These are phyloP conservation scores for Lacerta bilineata DNA, from an alignment of 2,797 vertebrate genomes.

Conservation along the genomic window DNA sequence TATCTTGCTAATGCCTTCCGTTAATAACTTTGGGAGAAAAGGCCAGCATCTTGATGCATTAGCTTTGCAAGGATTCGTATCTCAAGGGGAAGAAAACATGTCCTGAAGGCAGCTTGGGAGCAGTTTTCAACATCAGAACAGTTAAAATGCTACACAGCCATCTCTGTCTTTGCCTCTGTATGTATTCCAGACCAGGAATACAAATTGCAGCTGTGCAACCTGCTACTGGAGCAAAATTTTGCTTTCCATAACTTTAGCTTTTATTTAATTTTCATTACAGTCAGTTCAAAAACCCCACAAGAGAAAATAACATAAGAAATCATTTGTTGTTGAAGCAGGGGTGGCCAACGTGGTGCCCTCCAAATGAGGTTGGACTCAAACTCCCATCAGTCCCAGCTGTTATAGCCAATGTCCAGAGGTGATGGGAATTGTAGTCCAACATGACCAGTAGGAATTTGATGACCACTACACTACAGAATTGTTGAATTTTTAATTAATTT, in stretches of 20 bases:
- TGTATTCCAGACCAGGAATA: background rate
- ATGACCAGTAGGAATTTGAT: no score
- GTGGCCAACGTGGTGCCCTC: no score
- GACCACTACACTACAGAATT: no score
- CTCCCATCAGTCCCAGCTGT: no score
- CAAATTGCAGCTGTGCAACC: background rate
- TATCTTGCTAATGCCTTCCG: background rate
- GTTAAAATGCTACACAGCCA: background rate
- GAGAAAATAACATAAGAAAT: background rate
- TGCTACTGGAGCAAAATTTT: background rate
- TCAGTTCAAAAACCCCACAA: background rate
- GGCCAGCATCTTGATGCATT: background rate
- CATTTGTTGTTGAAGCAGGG: no score
- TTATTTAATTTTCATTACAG: background rate
- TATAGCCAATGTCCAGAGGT: no score
- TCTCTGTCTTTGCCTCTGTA: background rate
- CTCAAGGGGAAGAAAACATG: background rate
- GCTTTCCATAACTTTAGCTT: no score
- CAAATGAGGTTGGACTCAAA: no score
- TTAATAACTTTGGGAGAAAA: background rate
- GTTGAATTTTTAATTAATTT: no score
- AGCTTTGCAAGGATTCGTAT: slow-evolving; percentile 25
- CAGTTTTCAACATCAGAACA: slow-evolving; percentile 36
- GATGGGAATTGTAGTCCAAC: no score
- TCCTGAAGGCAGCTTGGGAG: background rate